Evolutionary conservation across 2,888 invertebrate genomes (phyloP).

Genomic region (Marronus borbonicus): DNA sequence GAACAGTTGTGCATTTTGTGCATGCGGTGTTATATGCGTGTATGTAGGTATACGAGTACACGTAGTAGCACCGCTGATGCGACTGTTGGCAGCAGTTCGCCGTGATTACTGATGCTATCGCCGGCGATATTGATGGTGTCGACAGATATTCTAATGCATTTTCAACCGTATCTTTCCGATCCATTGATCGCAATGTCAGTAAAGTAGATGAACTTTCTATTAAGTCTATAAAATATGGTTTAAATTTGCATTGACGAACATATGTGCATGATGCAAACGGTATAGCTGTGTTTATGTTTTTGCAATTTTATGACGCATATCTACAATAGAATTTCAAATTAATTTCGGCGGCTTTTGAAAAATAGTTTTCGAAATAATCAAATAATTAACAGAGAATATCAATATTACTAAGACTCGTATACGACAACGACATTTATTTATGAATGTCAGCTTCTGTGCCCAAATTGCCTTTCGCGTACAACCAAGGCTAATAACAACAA

Average conservation of each 20-base stretch:
- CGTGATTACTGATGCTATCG: constrained; percentile 46
- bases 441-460: too few relatives aligned
- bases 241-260: constrained; percentile 11
- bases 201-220: constrained; percentile 23
- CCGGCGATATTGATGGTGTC: constrained; percentile 42
- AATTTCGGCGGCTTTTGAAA: too few relatives aligned
- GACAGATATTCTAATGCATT: constrained; percentile 49
- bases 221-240: constrained; percentile 12
- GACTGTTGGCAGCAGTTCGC: constrained; percentile 47
- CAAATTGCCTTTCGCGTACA: too few relatives aligned
- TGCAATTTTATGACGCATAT: neutral
- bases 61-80: constrained; percentile 55
- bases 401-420: too few relatives aligned
- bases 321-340: too few relatives aligned
- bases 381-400: too few relatives aligned
- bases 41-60: too few relatives aligned
- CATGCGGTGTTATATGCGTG: constrained; percentile 41
- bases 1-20: constrained; percentile 65
- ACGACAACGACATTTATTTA: too few relatives aligned
- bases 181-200: constrained; percentile 12
- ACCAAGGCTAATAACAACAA: too few relatives aligned
- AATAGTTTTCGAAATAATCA: too few relatives aligned
- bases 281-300: neutral
- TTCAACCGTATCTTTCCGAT: constrained; percentile 29
- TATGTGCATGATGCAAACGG: neutral